Evolutionary conservation across 2,888 invertebrate species (phyloP), one percentile per base, ranked within the genome.

Genomic region (Aspidiotus rigidus): DNA sequence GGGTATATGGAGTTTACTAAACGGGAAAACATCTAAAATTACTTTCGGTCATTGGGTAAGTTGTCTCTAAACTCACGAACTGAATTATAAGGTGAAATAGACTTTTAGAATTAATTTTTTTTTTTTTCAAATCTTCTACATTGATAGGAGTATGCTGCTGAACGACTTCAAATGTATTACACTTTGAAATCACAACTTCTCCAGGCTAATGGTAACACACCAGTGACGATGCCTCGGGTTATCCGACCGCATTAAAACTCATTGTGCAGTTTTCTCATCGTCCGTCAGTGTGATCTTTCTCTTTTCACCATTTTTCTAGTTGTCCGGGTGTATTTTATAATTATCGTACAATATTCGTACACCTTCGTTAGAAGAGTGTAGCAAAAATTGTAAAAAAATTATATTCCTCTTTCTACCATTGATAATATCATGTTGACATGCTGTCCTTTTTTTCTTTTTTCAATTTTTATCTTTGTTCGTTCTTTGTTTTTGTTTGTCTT

Each of bases 1-100:
- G 98, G 84, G 86, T 1, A 81, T 97, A 0, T 98, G 98, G 98
- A 86, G 89, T 2, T 83, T 94, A 44, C 88, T 93, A 13, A 94
- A 94, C 78, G 90, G 90, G 0, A 86, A 87, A 72, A 87, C 86
- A 62, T 91, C 93, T 2, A 86, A 89, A 76, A 96, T 96, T 75
- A 88, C 91, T 16, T 97, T 97, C 76, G 95, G 94, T 69, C 96
- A 96, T 77, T 90, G 92, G 92, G 94, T 94, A 79, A 83, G 84
- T 76, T 63, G 53, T 53, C 16, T 2, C 13, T 5, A 5, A 28
- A 28, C 2, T 3, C 5, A 28, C 28, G 28, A 28, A 28, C 28
- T 28, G 5, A 15, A 64, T 13, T 11, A 15, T 15, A 7, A 3
- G 2, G 13, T 2, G n/a, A 53, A 53, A 13, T 5, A 28, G 5